Conservation (phyloP, 2,888 invertebrate genomes). For the Ferdinandea cuprea region DNA sequence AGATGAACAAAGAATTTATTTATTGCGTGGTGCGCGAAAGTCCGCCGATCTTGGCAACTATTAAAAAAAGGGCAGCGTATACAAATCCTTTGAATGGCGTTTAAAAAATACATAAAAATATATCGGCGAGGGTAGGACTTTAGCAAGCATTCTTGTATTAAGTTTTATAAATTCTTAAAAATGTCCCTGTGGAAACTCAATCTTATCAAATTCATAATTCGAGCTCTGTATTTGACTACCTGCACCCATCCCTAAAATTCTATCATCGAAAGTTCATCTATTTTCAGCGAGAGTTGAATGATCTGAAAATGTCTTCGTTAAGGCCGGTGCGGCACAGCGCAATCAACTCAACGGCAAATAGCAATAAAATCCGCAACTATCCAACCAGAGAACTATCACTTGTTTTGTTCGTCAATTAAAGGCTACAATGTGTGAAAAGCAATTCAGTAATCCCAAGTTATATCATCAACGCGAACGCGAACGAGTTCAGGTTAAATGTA, state of each 20-base stretch:
- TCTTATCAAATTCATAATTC: too few species aligned
- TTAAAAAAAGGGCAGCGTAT: neutral
- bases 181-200: too few species aligned
- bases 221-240: too few species aligned
- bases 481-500: constrained; percentile 3
- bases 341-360: neutral
- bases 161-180: too few species aligned
- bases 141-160: too few species aligned
- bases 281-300: neutral
- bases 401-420: constrained; percentile 27
- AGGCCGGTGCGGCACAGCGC: neutral
- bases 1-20: constrained; percentile 28
- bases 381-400: neutral
- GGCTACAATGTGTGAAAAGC: constrained; percentile 40
- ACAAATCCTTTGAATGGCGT: too few species aligned
- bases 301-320: neutral
- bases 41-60: constrained; percentile 7
- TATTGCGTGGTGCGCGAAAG: constrained; percentile 45
- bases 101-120: too few species aligned
- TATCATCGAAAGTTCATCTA: too few species aligned
- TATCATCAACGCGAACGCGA: constrained; percentile 16
- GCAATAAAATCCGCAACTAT: constrained; percentile 12
- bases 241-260: too few species aligned
- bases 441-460: constrained; percentile 19
- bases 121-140: too few species aligned